phyloP scores from a whole-genome alignment of 2,797 vertebrate species.

The Ctenochaetus hawaiiensis region DNA sequence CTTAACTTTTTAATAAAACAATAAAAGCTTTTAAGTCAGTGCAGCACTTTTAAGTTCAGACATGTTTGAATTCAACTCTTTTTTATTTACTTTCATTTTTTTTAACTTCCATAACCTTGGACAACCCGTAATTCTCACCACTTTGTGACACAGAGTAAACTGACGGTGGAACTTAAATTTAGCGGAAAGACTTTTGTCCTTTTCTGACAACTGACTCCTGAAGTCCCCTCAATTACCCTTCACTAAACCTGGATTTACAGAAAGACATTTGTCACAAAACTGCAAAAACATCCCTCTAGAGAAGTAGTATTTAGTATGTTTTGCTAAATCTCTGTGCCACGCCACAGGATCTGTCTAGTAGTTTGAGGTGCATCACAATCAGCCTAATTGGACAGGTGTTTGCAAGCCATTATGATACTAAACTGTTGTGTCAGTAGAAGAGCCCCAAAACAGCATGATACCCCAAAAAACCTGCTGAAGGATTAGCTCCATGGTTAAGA shows the following conservation, averaged over 20 bases:
- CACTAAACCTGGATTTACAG: slow-evolving; percentile 82
- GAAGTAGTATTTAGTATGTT: slow-evolving; percentile 70
- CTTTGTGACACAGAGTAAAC: slow-evolving; percentile 54
- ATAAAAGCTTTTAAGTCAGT: slow-evolving; percentile 28
- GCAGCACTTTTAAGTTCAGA: slow-evolving; percentile 47
- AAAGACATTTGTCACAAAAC: slow-evolving; percentile 80
- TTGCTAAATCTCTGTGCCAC: slow-evolving; percentile 75
- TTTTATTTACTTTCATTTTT: background rate
- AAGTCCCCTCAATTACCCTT: slow-evolving; percentile 78
- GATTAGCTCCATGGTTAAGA: slow-evolving; percentile 78
- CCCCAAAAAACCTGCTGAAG: slow-evolving; percentile 71
- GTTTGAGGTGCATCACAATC: slow-evolving; percentile 80
- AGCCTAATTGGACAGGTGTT: slow-evolving; percentile 86
- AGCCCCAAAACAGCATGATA: slow-evolving; percentile 76
- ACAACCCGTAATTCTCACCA: slow-evolving; percentile 60
- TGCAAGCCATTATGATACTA: slow-evolving; percentile 79
- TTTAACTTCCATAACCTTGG: slow-evolving; percentile 32
- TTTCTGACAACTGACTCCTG: slow-evolving; percentile 68
- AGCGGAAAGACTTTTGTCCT: slow-evolving; percentile 75
- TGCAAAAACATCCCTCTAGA: slow-evolving; percentile 70
- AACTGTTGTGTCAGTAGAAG: slow-evolving; percentile 76
- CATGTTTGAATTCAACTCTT: slow-evolving; percentile 42
- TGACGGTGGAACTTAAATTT: slow-evolving; percentile 65
- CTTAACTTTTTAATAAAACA: slow-evolving; percentile 28
- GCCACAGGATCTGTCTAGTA: slow-evolving; percentile 69